Evolutionary conservation across 2,797 vertebrate genomes (phyloP).

Genomic region (Neomorphus geoffroyi): DNA sequence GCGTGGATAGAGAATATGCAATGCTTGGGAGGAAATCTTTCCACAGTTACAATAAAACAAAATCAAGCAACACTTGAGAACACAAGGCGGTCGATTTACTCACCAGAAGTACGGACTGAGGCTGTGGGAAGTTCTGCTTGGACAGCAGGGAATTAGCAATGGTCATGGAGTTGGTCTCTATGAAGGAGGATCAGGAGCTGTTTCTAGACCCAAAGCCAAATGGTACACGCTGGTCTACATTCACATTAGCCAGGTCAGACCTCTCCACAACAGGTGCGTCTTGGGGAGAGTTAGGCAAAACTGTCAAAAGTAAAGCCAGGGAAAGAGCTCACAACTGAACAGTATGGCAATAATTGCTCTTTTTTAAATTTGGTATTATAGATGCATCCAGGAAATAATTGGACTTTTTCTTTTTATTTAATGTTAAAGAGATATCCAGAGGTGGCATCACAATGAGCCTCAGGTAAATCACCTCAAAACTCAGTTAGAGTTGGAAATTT

Average conservation of each 20-base stretch:
- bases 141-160: not conserved
- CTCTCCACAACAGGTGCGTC: not conserved
- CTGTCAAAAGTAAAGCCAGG: not conserved
- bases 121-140: not conserved
- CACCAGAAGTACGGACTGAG: not conserved
- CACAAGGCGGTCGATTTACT: not conserved
- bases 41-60: not conserved
- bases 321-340: not conserved
- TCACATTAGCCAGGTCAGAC: not conserved
- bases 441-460: not conserved
- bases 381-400: not conserved
- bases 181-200: not conserved
- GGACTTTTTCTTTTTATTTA: not conserved
- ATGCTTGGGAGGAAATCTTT: not conserved
- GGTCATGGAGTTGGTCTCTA: not conserved
- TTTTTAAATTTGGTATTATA: not conserved
- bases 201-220: not conserved
- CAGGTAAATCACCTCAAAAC: not conserved
- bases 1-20: not conserved
- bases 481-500: not conserved
- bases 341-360: not conserved
- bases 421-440: not conserved
- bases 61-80: not conserved
- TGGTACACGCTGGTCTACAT: not conserved
- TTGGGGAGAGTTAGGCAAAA: not conserved